Base-by-base conservation (phyloP, 2,113 vertebrate genomes). In the Perognathus longimembris region DNA sequence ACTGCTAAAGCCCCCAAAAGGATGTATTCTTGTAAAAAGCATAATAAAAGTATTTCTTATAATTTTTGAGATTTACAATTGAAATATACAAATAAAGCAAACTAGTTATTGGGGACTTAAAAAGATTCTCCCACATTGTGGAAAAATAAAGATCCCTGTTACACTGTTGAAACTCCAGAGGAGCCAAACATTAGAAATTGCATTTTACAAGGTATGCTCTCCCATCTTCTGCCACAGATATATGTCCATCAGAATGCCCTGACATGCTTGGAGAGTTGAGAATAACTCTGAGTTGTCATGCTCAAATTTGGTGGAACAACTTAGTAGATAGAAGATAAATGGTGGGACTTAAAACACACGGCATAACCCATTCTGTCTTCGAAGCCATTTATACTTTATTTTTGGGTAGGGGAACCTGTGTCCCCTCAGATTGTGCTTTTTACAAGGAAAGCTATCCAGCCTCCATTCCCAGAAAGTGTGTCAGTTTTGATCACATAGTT, bases 361-460 rank as follows among this genome's bases (percentile, higher is more conserved):
- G 21, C 2, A 18, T 12, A 15, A 20, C 82, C 9, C 42, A 24
- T 82, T 34, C 4, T 1, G 20, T 71, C 5, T 38, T 76, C 6
- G 18, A n/a, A 18, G 42, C 59, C 40, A 11, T 2, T 34, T 15
- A 18, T 4, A 77, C 50, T 66, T 84, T 57, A 40, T 28, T 83
- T 80, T 45, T 61, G 30, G 10, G 61, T 11, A 6, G 57, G 24
- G 61, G 22, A 61, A 8, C 14, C 89, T 67, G 61, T 24, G 34
- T 14, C 42, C 36, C 81, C 22, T 80, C 59, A 79, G 66, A 80
- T 50, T 20, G 5, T 20, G 32, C 45, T 42, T 73, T 88, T 80
- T 40, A 91, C 73, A 89, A 73, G 92, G 63, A 85, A 95, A 63
- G 26, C 28, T 93, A 22, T 40, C 70, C 30, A 82, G 32, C 40